Evolutionary conservation across 2,797 vertebrate genomes (phyloP), one percentile per base, ranked within the genome.

Genomic region (Crypturellus tataupa): DNA sequence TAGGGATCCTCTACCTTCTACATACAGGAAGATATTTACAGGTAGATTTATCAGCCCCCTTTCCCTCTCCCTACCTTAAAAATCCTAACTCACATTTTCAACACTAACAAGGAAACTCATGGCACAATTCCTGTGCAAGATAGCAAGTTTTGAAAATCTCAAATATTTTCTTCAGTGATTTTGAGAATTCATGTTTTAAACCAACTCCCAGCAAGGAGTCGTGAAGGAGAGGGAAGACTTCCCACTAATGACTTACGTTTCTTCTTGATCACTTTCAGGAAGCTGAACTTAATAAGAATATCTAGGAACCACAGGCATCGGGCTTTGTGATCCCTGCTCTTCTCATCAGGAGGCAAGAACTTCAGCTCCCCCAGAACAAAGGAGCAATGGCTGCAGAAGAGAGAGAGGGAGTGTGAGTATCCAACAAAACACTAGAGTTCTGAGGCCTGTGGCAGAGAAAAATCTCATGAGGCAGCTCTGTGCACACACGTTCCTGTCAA

Each of bases 261-360:
- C 71, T 96, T 97, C 76, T 89, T 97, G 76, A 99, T 89, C 59
- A 71, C 95, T 92, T 93, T 99, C 90, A 98, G 95, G 12, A 86
- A 93, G 40, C 97, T 97, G 85, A 99, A 97, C 95, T 97, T 98
- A 81, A 99, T 94, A 35, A 99, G 98, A 51, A 97, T 92, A 27
- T 98, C 98, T 78, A 99, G 96, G 89, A 99, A 99, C 98, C 98
- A 99, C 53, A 98, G 96, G 63, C 98, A 98, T 27, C 98, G 97
- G 1, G 97, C 96, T 47, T 94, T 98, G 89, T 90, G 98, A 71
- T 98, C 98, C 91, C 98, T 97, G 17, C 83, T 97, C 91, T 95
- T 97, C n/a, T 94, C 96, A 6, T 79, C 91, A 21, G 75, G 21
- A 33, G 99, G 98, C 94, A 99, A 65, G 49, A 84, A 97, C 89